phyloP scores from a whole-genome alignment of 2,797 vertebrate genomes.

The Enteromius anoplus region DNA sequence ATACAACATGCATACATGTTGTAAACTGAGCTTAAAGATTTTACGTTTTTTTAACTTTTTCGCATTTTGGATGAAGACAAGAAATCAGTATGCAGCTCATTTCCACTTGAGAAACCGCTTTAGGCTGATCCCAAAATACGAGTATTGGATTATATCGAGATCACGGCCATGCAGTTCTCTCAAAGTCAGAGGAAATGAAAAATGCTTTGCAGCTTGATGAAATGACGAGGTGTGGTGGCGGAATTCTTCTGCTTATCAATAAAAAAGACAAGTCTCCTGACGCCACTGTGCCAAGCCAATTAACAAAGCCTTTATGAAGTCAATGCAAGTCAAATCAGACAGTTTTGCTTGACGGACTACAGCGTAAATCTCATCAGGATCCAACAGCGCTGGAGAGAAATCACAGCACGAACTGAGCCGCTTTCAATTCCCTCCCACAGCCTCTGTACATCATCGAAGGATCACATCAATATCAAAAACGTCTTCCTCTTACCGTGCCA shows the following conservation, averaged over 20 bases:
- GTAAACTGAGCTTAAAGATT: no score
- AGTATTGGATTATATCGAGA: slow-evolving; percentile 18
- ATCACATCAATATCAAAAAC: neutral
- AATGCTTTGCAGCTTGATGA: neutral
- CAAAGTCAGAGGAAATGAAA: slow-evolving; percentile 8
- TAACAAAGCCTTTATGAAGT: slow-evolving; percentile 9
- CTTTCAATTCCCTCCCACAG: slow-evolving; percentile 2
- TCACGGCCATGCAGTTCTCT: neutral
- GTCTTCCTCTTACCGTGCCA: neutral
- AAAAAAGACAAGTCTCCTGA: neutral
- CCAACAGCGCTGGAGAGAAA: slow-evolving; percentile 24
- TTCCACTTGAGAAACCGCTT: neutral
- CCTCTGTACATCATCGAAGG: neutral
- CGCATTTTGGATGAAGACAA: neutral
- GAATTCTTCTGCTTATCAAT: slow-evolving; percentile 2
- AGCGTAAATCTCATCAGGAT: slow-evolving; percentile 25
- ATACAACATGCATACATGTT: neutral
- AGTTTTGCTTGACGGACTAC: slow-evolving; percentile 1
- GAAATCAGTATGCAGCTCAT: slow-evolving; percentile 2
- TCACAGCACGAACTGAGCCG: slow-evolving; percentile 16
- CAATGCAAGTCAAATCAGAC: slow-evolving; percentile 18
- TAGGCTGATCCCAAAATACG: slow-evolving; percentile 19
- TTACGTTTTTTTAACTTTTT: neutral
- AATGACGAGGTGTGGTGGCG: neutral
- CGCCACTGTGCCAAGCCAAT: slow-evolving; percentile 20